Percentiles rank a stretch among this genome's conserved stretches.
phyloP scores from a whole-genome alignment of 2,113 vertebrate species.

The Bambusicola thoracicus region DNA sequence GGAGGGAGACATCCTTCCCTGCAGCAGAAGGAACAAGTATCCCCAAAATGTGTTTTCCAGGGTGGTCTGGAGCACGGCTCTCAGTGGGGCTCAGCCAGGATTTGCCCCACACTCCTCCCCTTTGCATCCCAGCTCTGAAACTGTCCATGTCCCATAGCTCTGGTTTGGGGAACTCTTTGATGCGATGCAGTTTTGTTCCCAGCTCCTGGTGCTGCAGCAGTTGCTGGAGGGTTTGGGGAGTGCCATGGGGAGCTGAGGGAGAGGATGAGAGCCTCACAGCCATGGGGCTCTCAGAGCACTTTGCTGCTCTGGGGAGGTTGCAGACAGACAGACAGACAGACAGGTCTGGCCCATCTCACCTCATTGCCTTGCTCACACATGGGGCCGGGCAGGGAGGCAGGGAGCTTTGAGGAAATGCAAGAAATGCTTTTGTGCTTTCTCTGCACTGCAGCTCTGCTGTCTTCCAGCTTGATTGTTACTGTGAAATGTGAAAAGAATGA shows the following conservation, averaged over 20 bases:
- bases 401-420: not conserved
- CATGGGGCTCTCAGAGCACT: not conserved
- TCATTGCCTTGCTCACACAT: accelerated
- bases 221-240: not conserved
- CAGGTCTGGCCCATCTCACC: not conserved
- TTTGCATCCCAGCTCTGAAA: not conserved
- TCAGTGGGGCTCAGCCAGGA: not conserved
- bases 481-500: not conserved
- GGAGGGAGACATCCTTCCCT: not conserved
- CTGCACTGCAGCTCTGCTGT: not conserved
- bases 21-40: not conserved
- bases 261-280: not conserved
- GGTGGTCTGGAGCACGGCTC: not conserved
- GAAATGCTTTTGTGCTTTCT: not conserved
- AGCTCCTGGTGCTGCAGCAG: not conserved
- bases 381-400: accelerated
- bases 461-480: not conserved
- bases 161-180: accelerated
- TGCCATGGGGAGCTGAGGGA: not conserved
- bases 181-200: not conserved
- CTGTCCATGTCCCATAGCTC: accelerated
- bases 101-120: not conserved
- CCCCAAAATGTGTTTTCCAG: not conserved
- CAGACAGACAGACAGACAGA: not conserved
- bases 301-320: not conserved